Evolutionary conservation across 2,113 vertebrate genomes (phyloP), one percentile per base, ranked within the genome.

Genomic region (Paracanthobrama guichenoti): DNA sequence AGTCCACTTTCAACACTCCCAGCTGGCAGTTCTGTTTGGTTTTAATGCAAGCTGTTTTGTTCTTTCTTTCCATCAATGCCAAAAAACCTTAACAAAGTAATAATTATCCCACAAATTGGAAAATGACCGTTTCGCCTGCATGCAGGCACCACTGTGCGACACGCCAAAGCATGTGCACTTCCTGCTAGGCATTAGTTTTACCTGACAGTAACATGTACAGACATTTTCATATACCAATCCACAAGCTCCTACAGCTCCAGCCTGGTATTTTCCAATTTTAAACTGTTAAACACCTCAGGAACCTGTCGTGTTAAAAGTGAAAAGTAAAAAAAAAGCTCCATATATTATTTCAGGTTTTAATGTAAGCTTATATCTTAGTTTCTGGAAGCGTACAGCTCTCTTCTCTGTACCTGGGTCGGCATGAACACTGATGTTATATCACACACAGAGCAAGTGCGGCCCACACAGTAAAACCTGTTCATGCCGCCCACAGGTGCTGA

Each of bases 401-500:
- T 31, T 31, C 35, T 82, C 67, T 44, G 81, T 39, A 35, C 53
- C 67, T 26, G 20, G 31, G 22, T 53, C 11, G 31, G 48, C 12
- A 71, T 42, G 3, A 71, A 44, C 24, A 31, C 62, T 81, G 64
- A 11, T 72, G 80, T 71, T 55, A 69, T 69, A 69, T 69, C 72
- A 50, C 24, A 74, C 24, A 57, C 22, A 31, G 50, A 16, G 6
- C 18, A 22, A 22, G 53, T 20, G 53, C 22, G 3, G 71, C 57
- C 24, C 57, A 84, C 73, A 44, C 73, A 66, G 26, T 83, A 31
- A 66, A 66, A 84, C 59, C 73, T 76, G 82, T 62, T 48, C 48
- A 24, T 53, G 35, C 26, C 28, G 44, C 74, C 31, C 74, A 69
- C 83, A 84, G 82, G 59, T 77, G 82, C 83, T 60, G 64, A 64